A percentile compares a stretch with the other conserved stretches of the same genome.
phyloP scores from a whole-genome alignment of 1,140 invertebrate species.

The Oryzaephilus surinamensis region DNA sequence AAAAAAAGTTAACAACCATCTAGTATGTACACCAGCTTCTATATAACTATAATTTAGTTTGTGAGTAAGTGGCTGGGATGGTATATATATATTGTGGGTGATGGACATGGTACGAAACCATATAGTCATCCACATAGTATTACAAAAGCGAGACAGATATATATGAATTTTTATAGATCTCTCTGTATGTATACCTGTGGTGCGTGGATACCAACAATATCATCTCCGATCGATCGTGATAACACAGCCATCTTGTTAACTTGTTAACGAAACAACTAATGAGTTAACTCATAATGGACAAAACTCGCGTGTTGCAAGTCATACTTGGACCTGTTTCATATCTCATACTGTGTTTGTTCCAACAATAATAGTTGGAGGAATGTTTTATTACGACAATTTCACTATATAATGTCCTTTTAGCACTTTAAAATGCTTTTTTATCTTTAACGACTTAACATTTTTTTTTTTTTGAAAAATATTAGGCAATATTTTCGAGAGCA shows the following conservation, averaged over 20 bases:
- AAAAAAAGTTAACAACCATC: constrained; percentile 26
- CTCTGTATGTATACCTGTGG: constrained; percentile 16
- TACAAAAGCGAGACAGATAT: background rate
- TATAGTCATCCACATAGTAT: too few relatives aligned
- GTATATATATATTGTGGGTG: too few relatives aligned
- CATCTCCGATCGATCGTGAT: constrained; percentile 30
- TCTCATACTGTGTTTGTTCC: background rate
- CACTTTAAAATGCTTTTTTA: too few relatives aligned
- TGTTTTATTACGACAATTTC: too few relatives aligned
- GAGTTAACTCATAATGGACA: constrained; percentile 32
- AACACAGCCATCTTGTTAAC: constrained; percentile 35
- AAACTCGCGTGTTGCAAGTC: constrained; percentile 30
- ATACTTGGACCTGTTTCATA: constrained; percentile 26
- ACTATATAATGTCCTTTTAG: too few relatives aligned
- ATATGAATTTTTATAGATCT: background rate
- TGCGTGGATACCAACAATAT: constrained; percentile 31
- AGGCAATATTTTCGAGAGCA: constrained; percentile 2
- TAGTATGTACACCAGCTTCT: too few relatives aligned
- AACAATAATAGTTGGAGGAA: too few relatives aligned
- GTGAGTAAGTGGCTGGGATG: too few relatives aligned
- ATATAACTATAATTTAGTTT: constrained; percentile 31
- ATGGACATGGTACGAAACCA: too few relatives aligned
- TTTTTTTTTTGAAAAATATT: too few relatives aligned
- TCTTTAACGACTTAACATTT: too few relatives aligned
- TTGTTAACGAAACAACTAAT: constrained; percentile 36